A percentile compares a stretch with the other conserved stretches of the same genome.
These are phyloP conservation scores for Pandemis corylana DNA, from an alignment of 2,888 invertebrate species.

Conservation along the genomic window DNA sequence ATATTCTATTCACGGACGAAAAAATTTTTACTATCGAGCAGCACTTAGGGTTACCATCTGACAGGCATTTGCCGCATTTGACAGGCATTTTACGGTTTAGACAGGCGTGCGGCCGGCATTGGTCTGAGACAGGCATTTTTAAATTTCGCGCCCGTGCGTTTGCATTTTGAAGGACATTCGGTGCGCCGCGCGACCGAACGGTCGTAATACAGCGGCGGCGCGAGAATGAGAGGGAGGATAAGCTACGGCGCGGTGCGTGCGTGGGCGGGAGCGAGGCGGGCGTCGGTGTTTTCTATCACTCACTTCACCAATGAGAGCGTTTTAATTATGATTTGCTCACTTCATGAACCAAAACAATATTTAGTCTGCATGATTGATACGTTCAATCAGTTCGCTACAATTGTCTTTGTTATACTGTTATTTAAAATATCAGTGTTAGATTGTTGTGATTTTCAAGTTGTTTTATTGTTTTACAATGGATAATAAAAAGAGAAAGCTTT, in stretches of 20 bases:
- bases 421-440: conserved; percentile 17
- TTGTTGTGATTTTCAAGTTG: conserved; percentile 9
- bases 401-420: conserved; percentile 12
- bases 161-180: conserved; percentile 4
- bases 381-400: conserved; percentile 14
- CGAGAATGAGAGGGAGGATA: too few species aligned
- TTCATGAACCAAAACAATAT: conserved; percentile 20
- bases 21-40: too few species aligned
- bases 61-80: too few species aligned
- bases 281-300: too few species aligned
- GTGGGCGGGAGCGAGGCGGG: too few species aligned
- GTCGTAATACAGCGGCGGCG: too few species aligned
- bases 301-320: background rate
- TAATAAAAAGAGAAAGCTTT: conserved; percentile 13
- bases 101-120: too few species aligned
- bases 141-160: conserved; percentile 4
- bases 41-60: too few species aligned
- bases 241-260: too few species aligned
- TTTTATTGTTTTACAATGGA: conserved; percentile 23
- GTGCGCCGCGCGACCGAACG: background rate
- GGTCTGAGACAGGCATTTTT: conserved; percentile 4
- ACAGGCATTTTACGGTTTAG: conserved; percentile 1
- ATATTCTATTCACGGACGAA: too few species aligned
- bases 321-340: conserved; percentile 13
- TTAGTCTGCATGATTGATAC: conserved; percentile 15